Base-by-base conservation (phyloP, 2,113 vertebrate species). In the Cyphomyrus discorhynchus region DNA sequence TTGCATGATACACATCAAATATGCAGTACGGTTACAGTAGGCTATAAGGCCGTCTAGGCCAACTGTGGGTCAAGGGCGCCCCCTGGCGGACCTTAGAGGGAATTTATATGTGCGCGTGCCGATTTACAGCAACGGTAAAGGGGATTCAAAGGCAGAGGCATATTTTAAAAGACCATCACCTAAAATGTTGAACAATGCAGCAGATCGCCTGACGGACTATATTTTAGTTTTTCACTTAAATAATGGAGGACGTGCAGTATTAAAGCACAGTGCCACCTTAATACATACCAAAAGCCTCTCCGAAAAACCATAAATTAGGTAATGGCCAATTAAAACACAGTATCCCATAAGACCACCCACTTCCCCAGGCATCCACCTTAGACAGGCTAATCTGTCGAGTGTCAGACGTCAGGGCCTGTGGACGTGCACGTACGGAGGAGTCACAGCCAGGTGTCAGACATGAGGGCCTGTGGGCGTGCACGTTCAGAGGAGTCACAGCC, bases 371-470 rank as follows among this genome's bases (percentile, higher is more conserved):
- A 11, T 8, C 10, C 21, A 62, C 24, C 2, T 8, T 24, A n/a
- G 56, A n/a, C 24, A 62, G 2, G 24, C 56, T n/a, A n/a, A 62
- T n/a, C 7, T n/a, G 24, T n/a, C 21, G 0, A 21, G 7, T n/a
- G 21, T 3, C 1, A 74, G 66, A 31, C 66, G 35, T 15, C 0
- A 13, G 66, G 66, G 11, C 11, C 4, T 11, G 66, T 74, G 66
- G 56, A 1, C 0, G 66, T 74, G 10, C 10, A n/a, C 1, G 8
- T 0, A 3, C 24, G 0, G n/a, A 27, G n/a, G n/a, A 27, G 24
- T 27, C 58, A 62, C 58, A 62, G 21, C 56, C 6, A 0, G 21
- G 6, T 58, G 21, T 1, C 0, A 70, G 66, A 31, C 66, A 70
- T 13, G 0, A 11, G 66, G 66, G 27, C 3, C 27, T 27, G 10